A percentile compares a stretch with the other conserved stretches of the same genome.
phyloP scores from a whole-genome alignment of 2,113 vertebrate genomes.

The Ellobius talpinus region DNA sequence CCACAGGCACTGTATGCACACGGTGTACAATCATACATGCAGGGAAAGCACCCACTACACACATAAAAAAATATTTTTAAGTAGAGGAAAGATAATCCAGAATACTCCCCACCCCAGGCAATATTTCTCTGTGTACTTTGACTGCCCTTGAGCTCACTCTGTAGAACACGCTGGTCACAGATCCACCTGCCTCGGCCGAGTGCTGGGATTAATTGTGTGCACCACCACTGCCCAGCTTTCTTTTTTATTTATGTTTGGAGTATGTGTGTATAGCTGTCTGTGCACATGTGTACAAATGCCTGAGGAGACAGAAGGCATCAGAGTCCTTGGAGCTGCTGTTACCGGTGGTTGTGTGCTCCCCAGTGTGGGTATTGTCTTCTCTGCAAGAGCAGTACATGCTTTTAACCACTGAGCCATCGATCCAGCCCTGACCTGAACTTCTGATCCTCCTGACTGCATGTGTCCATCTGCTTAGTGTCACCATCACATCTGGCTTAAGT shows the following conservation, averaged over 20 bases:
- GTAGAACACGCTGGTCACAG: neutral
- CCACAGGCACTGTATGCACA: neutral
- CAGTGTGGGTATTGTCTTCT: neutral
- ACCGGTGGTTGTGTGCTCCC: fast-evolving
- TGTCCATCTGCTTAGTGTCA: neutral
- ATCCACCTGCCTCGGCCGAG: neutral
- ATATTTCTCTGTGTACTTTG: neutral
- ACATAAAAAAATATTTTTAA: neutral
- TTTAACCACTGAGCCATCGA: neutral
- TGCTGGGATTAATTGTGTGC: neutral
- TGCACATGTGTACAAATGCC: neutral
- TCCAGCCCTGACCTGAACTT: neutral
- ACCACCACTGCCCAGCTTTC: neutral
- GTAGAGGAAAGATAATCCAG: neutral
- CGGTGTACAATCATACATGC: neutral
- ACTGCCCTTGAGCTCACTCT: neutral
- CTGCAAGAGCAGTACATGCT: neutral
- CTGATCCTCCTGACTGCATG: neutral
- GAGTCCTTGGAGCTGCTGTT: neutral
- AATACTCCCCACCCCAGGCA: neutral
- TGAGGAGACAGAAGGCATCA: neutral
- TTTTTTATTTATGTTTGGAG: neutral
- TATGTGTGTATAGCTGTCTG: neutral
- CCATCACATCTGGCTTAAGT: neutral
- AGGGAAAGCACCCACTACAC: neutral